Percentiles rank a stretch among this genome's conserved stretches.
Conservation (phyloP, 2,113 vertebrate species). For the Anas platyrhynchos region DNA sequence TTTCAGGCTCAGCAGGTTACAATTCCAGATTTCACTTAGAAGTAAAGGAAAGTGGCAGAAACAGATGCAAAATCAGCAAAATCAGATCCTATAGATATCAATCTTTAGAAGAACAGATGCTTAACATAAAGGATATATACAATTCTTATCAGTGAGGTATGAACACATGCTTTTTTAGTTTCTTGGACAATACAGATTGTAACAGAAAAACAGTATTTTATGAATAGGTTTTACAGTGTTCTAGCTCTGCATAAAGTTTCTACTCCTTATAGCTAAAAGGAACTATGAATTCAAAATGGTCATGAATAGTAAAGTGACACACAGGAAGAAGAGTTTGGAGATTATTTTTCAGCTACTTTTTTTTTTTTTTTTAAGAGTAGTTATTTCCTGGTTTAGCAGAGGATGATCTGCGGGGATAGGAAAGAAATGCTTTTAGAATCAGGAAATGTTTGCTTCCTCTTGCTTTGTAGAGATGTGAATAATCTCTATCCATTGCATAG, state of each 20-base stretch:
- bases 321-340: not conserved
- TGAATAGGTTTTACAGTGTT: not conserved
- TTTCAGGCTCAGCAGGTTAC: not conserved
- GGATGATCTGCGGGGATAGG: not conserved
- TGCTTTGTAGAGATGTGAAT: not conserved
- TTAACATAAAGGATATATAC: not conserved
- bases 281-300: not conserved
- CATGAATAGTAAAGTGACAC: not conserved
- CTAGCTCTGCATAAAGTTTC: not conserved
- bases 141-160: not conserved
- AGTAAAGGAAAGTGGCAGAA: not conserved
- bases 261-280: not conserved
- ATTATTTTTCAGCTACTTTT: not conserved
- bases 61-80: not conserved
- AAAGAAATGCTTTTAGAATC: slow-evolving; percentile 30
- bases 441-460: slow-evolving; percentile 60
- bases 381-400: slow-evolving; percentile 17
- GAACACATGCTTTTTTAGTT: not conserved
- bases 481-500: not conserved
- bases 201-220: not conserved
- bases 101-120: not conserved
- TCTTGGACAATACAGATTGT: not conserved
- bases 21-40: not conserved
- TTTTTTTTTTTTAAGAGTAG: not conserved
- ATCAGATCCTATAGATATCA: not conserved